These are phyloP conservation scores for Steinernema hermaphroditum DNA, from an alignment of 2,888 invertebrate genomes.

Conservation along the genomic window DNA sequence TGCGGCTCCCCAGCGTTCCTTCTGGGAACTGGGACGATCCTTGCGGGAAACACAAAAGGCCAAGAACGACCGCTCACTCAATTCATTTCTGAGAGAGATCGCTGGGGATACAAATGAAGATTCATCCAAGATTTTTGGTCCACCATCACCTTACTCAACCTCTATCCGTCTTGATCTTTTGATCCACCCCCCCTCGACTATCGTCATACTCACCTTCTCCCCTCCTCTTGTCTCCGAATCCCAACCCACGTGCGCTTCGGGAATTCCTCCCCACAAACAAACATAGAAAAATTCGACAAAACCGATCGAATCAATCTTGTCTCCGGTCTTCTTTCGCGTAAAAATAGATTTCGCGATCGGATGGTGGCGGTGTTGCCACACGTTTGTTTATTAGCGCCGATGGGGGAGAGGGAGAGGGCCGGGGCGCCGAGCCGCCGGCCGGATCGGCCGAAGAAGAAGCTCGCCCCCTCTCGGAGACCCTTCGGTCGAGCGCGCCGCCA, in stretches of 20 bases:
- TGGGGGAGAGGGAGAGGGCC: background rate
- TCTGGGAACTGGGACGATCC: too few species aligned
- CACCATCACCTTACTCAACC: too few species aligned
- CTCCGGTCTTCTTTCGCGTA: background rate
- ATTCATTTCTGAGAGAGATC: too few species aligned
- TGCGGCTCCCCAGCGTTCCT: too few species aligned
- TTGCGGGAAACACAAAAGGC: too few species aligned
- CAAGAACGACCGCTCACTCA: too few species aligned
- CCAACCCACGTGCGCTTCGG: background rate
- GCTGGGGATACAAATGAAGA: too few species aligned
- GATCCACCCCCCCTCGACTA: too few species aligned
- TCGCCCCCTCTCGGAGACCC: background rate
- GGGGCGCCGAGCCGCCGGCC: background rate
- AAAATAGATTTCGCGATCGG: conserved; percentile 28
- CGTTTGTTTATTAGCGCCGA: conserved; percentile 15
- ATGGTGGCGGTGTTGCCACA: conserved; percentile 22
- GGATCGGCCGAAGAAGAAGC: too few species aligned
- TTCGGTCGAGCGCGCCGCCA: conserved; percentile 3
- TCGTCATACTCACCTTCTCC: background rate
- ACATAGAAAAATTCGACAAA: background rate
- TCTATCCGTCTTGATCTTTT: too few species aligned
- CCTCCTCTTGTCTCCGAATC: too few species aligned
- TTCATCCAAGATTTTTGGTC: too few species aligned
- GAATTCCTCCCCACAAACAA: background rate
- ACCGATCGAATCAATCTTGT: conserved; percentile 6